phyloP scores from a whole-genome alignment of 2,113 vertebrate genomes.

The Hiodon alosoides region DNA sequence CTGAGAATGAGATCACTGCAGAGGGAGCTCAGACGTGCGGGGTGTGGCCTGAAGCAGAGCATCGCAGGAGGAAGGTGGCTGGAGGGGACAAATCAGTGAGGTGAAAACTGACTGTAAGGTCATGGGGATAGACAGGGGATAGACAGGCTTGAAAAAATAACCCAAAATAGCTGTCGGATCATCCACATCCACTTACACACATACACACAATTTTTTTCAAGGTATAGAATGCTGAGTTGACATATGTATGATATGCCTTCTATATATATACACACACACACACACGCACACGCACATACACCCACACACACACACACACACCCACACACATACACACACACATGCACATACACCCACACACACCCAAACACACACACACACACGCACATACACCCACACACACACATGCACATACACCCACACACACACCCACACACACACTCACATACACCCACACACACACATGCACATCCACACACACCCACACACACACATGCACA shows the following conservation, averaged over 20 bases:
- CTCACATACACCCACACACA: background rate
- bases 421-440: too few relatives aligned
- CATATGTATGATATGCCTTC: too few relatives aligned
- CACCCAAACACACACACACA: too few relatives aligned
- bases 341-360: too few relatives aligned
- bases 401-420: too few relatives aligned
- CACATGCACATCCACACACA: background rate
- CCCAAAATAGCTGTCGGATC: background rate
- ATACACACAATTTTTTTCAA: background rate
- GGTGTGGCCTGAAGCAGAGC: constrained; percentile 54
- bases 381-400: too few relatives aligned
- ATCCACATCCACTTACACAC: background rate
- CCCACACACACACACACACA: too few relatives aligned
- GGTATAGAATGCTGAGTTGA: too few relatives aligned
- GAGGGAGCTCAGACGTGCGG: constrained; percentile 55
- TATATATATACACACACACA: background rate
- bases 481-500: too few relatives aligned
- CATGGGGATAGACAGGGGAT: too few relatives aligned
- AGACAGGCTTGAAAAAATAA: too few relatives aligned
- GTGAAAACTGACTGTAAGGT: constrained; percentile 31
- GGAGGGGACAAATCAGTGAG: constrained; percentile 66
- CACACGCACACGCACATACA: background rate
- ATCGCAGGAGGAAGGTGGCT: constrained; percentile 63
- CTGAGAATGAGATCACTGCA: background rate
- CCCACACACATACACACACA: too few relatives aligned